Conservation (phyloP, 2,113 vertebrate species). For the Prinia subflava region DNA sequence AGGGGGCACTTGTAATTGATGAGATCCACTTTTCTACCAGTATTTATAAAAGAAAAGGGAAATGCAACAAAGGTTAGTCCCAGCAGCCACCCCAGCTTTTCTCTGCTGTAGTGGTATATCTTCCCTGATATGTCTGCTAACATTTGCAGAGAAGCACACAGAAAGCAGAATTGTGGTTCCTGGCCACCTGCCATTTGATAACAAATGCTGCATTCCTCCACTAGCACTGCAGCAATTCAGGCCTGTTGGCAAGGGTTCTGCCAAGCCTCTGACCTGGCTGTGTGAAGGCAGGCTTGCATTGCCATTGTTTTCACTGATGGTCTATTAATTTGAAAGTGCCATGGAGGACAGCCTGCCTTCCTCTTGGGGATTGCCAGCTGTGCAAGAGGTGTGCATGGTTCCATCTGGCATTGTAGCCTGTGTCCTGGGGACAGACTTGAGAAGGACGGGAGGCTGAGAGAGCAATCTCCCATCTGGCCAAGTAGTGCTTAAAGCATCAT, state of each 20-base stretch:
- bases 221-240: not conserved
- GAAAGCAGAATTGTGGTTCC: not conserved
- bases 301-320: not conserved
- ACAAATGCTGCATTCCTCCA: not conserved
- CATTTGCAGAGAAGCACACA: not conserved
- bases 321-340: not conserved
- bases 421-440: not conserved
- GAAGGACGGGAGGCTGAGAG: not conserved
- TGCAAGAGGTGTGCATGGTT: not conserved
- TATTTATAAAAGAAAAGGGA: not conserved
- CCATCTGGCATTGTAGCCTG: not conserved
- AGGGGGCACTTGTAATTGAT: not conserved
- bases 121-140: not conserved
- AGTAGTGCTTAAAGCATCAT: not conserved
- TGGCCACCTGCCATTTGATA: not conserved
- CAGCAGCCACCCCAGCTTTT: not conserved
- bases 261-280: not conserved
- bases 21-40: not conserved
- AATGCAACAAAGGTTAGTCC: not conserved
- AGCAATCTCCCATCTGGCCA: not conserved
- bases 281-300: not conserved
- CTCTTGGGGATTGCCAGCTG: not conserved
- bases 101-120: not conserved
- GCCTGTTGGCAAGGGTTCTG: not conserved
- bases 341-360: not conserved